Evolutionary conservation across 2,113 vertebrate species (phyloP).

Genomic region (Cinclus cinclus): DNA sequence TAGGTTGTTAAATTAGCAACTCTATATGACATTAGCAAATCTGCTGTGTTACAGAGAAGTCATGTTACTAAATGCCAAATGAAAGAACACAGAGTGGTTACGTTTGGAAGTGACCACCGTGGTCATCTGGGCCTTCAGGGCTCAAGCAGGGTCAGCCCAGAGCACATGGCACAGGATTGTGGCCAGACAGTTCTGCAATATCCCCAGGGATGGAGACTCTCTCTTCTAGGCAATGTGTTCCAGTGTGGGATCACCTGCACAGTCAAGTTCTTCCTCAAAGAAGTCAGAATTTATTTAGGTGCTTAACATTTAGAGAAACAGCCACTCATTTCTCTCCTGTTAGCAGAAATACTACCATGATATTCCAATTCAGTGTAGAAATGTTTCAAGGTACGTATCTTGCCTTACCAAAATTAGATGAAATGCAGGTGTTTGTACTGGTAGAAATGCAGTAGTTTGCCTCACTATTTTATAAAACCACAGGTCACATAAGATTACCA

Average conservation of each 20-base stretch:
- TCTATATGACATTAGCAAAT: background rate
- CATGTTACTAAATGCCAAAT: background rate
- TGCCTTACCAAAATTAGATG: background rate
- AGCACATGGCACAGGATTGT: background rate
- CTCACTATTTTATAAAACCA: background rate
- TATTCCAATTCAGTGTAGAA: background rate
- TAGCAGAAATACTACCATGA: background rate
- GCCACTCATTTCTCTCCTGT: background rate
- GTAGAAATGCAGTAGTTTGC: background rate
- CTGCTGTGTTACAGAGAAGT: background rate
- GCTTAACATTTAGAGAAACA: background rate
- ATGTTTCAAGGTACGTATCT: background rate
- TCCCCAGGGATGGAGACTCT: background rate
- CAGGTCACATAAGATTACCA: background rate
- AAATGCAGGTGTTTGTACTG: background rate
- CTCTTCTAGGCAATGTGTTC: background rate
- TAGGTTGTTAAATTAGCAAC: background rate
- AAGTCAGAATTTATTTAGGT: background rate
- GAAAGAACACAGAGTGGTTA: background rate
- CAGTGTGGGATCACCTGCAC: accelerated
- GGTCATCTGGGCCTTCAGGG: background rate
- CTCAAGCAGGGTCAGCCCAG: background rate
- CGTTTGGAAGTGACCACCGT: background rate
- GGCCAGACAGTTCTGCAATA: background rate
- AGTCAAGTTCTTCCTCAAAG: background rate